phyloP scores from a whole-genome alignment of 2,113 vertebrate genomes.

The Uria aalge region DNA sequence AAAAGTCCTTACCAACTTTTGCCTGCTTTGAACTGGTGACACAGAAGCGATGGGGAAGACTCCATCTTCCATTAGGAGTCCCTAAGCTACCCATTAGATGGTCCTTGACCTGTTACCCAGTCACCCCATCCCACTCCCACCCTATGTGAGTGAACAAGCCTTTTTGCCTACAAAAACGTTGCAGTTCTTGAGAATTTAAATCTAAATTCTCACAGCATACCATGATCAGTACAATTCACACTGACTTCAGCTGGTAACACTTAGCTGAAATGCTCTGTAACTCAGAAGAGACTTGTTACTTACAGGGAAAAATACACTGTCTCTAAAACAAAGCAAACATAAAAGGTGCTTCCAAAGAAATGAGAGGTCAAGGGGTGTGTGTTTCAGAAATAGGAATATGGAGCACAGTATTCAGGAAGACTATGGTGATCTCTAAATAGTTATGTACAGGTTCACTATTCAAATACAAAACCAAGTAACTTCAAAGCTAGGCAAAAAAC shows the following conservation, averaged over 20 bases:
- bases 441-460: not conserved
- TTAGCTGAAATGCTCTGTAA: not conserved
- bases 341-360: not conserved
- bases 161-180: not conserved
- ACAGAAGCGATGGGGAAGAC: conserved; percentile 43
- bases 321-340: not conserved
- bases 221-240: not conserved
- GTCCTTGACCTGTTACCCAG: conserved; percentile 2
- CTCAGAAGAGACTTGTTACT: not conserved
- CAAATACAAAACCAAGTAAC: not conserved
- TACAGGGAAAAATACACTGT: not conserved
- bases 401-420: not conserved
- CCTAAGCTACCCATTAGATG: not conserved
- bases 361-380: too few species aligned
- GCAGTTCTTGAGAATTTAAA: not conserved
- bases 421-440: not conserved
- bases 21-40: conserved; percentile 42
- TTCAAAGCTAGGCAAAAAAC: not conserved
- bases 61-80: conserved; percentile 54
- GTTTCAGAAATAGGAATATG: not conserved
- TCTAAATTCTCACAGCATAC: not conserved
- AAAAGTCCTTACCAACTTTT: conserved; percentile 18
- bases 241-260: not conserved
- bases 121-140: not conserved
- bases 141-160: not conserved